Evolutionary conservation across 2,888 invertebrate species (phyloP).

Genomic region (Drosophila acutilabella): DNA sequence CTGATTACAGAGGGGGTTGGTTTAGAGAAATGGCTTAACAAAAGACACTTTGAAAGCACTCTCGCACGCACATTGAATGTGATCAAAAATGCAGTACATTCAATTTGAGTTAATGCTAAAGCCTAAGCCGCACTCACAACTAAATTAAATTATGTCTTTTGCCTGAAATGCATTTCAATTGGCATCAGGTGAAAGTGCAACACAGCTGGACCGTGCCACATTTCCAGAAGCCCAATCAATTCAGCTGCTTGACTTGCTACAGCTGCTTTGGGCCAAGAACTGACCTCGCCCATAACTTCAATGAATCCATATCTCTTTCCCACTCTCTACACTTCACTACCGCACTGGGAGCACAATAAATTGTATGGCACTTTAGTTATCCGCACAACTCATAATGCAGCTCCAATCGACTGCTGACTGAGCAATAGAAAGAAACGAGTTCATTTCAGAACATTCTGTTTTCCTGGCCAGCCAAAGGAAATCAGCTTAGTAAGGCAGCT

Average conservation of each 20-base stretch:
- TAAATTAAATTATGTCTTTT: conserved; percentile 54
- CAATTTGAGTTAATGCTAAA: conserved; percentile 51
- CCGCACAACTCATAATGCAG: conserved; percentile 59
- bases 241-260: conserved; percentile 62
- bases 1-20: not conserved
- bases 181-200: conserved; percentile 41
- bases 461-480: conserved; percentile 3
- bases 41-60: conserved; percentile 22
- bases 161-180: conserved; percentile 51
- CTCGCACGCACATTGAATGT: conserved; percentile 22
- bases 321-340: conserved; percentile 9
- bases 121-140: conserved; percentile 51
- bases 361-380: conserved; percentile 62
- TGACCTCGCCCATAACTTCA: conserved; percentile 23
- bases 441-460: conserved; percentile 16
- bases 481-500: conserved; percentile 33
- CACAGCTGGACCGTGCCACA: conserved; percentile 30
- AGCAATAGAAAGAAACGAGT: conserved; percentile 5
- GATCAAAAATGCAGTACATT: conserved; percentile 69
- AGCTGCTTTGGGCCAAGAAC: conserved; percentile 58
- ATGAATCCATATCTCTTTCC: not conserved
- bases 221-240: conserved; percentile 65
- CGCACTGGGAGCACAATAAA: conserved; percentile 50
- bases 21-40: not conserved
- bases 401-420: conserved; percentile 48